Conservation (phyloP, 2,113 vertebrate species). For the Ictalurus punctatus region DNA sequence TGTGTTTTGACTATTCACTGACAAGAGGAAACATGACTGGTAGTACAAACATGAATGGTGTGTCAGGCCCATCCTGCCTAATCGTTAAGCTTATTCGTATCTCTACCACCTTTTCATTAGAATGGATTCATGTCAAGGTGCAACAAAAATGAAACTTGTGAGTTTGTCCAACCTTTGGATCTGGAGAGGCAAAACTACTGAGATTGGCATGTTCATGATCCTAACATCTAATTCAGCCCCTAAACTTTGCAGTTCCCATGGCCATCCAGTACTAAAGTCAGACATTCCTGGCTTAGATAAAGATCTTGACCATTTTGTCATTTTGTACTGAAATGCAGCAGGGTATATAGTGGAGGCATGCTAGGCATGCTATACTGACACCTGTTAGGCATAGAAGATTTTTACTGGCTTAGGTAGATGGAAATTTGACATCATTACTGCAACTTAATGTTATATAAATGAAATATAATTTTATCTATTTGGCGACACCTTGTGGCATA, state of each 20-base stretch:
- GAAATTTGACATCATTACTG: background rate
- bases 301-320: background rate
- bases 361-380: background rate
- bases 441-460: too few species aligned
- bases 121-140: background rate
- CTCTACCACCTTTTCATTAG: background rate
- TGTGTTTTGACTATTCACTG: background rate
- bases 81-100: background rate
- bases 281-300: background rate
- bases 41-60: background rate
- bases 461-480: background rate
- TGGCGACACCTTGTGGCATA: slow-evolving; percentile 33
- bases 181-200: background rate
- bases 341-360: background rate
- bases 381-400: background rate
- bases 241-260: background rate
- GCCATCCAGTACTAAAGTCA: background rate
- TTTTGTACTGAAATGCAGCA: background rate
- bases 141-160: background rate
- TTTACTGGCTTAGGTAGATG: background rate
- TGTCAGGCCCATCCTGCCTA: background rate
- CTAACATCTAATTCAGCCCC: background rate
- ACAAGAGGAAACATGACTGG: background rate
- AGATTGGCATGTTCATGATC: background rate
- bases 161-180: background rate